A percentile compares a stretch with the other conserved stretches of the same genome.
phyloP scores from a whole-genome alignment of 2,113 vertebrate species.

The Urocolius indicus region DNA sequence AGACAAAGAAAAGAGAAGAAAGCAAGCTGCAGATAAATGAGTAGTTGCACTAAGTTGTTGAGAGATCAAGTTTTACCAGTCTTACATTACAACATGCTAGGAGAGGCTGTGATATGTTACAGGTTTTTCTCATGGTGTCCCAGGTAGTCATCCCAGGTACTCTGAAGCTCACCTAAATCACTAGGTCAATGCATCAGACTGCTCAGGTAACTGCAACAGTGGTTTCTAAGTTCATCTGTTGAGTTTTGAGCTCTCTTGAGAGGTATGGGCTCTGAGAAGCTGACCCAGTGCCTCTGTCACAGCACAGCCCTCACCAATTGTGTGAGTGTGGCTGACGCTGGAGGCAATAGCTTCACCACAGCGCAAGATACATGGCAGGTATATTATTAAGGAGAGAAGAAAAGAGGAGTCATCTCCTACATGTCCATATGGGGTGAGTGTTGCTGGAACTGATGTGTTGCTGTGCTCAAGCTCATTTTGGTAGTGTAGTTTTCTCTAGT shows the following conservation, averaged over 20 bases:
- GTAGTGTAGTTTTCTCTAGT: background rate
- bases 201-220: background rate
- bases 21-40: background rate
- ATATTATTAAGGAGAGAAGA: fast-evolving
- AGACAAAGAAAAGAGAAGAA: background rate
- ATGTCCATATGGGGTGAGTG: background rate
- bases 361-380: fast-evolving
- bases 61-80: background rate
- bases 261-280: background rate
- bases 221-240: fast-evolving
- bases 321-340: fast-evolving
- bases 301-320: fast-evolving
- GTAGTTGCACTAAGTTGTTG: background rate
- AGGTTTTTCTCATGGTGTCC: background rate
- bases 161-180: background rate
- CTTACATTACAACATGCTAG: fast-evolving
- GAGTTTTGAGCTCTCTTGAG: background rate
- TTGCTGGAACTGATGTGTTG: background rate
- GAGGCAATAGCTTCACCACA: background rate
- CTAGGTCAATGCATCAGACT: background rate
- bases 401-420: background rate
- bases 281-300: background rate
- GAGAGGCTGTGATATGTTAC: background rate
- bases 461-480: background rate
- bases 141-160: background rate